Conservation (phyloP, 2,888 invertebrate species). For the Steromphala cineraria region DNA sequence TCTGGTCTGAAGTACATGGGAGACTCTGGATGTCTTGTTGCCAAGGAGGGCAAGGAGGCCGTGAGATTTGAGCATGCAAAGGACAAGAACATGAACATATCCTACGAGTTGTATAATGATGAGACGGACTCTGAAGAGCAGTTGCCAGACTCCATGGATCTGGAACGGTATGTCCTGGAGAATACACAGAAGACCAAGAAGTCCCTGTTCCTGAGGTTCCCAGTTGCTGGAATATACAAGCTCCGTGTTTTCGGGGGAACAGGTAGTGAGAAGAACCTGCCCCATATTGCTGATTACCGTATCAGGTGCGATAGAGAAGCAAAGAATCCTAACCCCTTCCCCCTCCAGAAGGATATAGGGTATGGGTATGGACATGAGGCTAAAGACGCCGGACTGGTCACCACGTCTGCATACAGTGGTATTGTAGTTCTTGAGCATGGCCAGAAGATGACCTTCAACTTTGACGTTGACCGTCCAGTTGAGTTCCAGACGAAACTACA, state of each 20-base stretch:
- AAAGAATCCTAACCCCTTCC: constrained; percentile 42
- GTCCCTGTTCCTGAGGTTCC: constrained; percentile 30
- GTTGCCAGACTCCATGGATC: constrained; percentile 4
- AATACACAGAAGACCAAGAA: constrained; percentile 28
- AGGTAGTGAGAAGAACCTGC: neutral
- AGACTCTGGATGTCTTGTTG: constrained; percentile 33
- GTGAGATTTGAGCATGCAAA: constrained; percentile 28
- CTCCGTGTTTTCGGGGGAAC: neutral
- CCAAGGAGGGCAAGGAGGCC: constrained; percentile 34
- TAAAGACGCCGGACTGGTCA: constrained; percentile 48
- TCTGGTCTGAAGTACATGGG: constrained; percentile 34
- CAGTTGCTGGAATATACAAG: constrained; percentile 19
- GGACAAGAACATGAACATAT: constrained; percentile 28
- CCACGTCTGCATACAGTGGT: constrained; percentile 41
- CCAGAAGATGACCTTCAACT: constrained; percentile 37
- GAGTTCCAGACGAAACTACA: constrained; percentile 35
- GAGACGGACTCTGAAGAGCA: constrained; percentile 16
- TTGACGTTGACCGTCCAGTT: constrained; percentile 29
- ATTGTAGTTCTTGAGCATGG: constrained; percentile 16
- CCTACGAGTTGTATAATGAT: constrained; percentile 35
- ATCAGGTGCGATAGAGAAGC: constrained; percentile 48
- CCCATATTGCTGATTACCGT: constrained; percentile 53
- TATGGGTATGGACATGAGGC: constrained; percentile 51
- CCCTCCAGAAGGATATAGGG: constrained; percentile 51
- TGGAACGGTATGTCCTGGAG: constrained; percentile 31